phyloP scores from a whole-genome alignment of 2,113 vertebrate species.

The Felis catus region F.catus_Fca126_mat1.0 CM031424.1:4345001-4345500 shows the following conservation, averaged over 20 bases:
- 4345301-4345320: neutral
- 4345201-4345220: neutral
- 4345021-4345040: neutral
- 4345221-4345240: neutral
- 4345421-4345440: too few relatives aligned
- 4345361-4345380: too few relatives aligned
- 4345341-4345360: neutral
- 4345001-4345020: neutral
- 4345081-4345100: neutral
- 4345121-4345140: neutral
- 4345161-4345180: neutral
- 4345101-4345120: neutral
- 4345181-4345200: neutral
- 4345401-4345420: too few relatives aligned
- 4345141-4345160: constrained; percentile 1
- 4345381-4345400: too few relatives aligned
- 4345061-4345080: neutral
- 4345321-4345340: neutral
- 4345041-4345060: neutral
- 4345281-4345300: neutral
- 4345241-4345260: neutral
- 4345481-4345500: too few relatives aligned
- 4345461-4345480: too few relatives aligned
- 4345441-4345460: too few relatives aligned
- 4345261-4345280: neutral